Evolutionary conservation across 2,888 invertebrate species (phyloP).

Genomic region (Nomada hirtipes): DNA sequence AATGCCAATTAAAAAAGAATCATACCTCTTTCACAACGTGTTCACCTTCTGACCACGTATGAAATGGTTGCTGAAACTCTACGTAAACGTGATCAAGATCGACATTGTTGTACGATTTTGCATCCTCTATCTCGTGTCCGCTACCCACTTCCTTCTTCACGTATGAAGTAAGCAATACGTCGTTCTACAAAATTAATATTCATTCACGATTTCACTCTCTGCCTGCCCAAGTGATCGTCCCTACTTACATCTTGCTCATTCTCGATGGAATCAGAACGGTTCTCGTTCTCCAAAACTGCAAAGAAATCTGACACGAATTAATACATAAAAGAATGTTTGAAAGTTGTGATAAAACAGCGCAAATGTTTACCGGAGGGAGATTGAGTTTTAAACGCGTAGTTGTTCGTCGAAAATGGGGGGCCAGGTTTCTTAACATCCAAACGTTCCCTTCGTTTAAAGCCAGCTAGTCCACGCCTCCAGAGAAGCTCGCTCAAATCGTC

Average conservation of each 20-base stretch:
- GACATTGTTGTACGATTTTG: slow-evolving; percentile 83
- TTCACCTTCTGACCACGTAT: slow-evolving; percentile 90
- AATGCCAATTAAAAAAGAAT: no score
- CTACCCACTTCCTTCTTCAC: slow-evolving; percentile 75
- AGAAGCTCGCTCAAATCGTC: slow-evolving; percentile 74
- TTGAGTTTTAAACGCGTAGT: slow-evolving; percentile 84
- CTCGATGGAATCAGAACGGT: slow-evolving; percentile 29
- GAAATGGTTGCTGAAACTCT: slow-evolving; percentile 87
- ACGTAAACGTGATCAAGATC: slow-evolving; percentile 93
- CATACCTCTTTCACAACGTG: slow-evolving; percentile 86
- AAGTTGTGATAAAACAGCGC: neutral
- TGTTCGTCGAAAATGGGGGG: slow-evolving; percentile 91
- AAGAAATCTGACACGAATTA: neutral
- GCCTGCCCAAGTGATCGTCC: neutral
- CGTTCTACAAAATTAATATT: slow-evolving; percentile 47
- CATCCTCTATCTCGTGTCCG: neutral
- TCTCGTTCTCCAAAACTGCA: slow-evolving; percentile 31
- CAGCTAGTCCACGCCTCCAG: slow-evolving; percentile 83
- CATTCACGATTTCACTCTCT: neutral
- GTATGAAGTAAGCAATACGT: slow-evolving; percentile 60
- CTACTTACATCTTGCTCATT: slow-evolving; percentile 27
- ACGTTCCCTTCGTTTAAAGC: slow-evolving; percentile 94
- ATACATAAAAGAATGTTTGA: neutral
- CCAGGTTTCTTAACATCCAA: slow-evolving; percentile 98
- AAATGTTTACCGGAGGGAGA: slow-evolving; percentile 59